Evolutionary conservation across 2,113 vertebrate species (phyloP), one percentile per base, ranked within the genome.

Genomic region (Hydrochoerus hydrochaeris): DNA sequence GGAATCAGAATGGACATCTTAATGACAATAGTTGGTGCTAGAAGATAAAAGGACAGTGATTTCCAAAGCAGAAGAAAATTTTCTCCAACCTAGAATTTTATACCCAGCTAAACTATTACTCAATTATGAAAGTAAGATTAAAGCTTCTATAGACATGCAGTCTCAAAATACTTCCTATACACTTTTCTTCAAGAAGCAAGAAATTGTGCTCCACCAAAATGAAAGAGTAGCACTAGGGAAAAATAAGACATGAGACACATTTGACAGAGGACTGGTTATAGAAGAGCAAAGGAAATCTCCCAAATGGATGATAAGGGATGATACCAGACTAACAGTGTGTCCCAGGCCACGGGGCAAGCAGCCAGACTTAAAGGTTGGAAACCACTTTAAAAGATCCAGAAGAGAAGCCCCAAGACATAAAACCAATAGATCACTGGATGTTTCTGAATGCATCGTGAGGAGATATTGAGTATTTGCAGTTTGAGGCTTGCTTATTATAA

Each of bases 61-160:
- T 81, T 81, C 58, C 60, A 86, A 90, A 88, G 57, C 30, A 75
- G 62, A 94, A 91, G 73, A 75, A 92, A 89, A 82, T 44, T 38
- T 54, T 73, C n/a, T 54, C 69, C 77, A 88, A 22, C 35, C 60
- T 75, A 91, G 71, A 96, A 94, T 82, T 94, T 94, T 85, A 94
- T 11, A 63, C 63, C 77, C 32, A 90, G 67, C 38, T 85, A 89
- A 94, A 95, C 77, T 38, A 44, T 81, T 84, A 84, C 75, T 62
- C 69, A 92, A 85, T 69, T n/a, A 60, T n/a, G 41, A 94, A 90
- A 5, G 54, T 57, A 80, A 85, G 24, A 91, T 91, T 75, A 80
- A 93, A 86, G 5, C 20, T 86, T 78, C 28, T 71, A 77, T 30
- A n/a, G 26, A 65, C 17, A 81, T 12, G 17, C 24, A 24, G 19